Base-by-base conservation (phyloP, 2,888 invertebrate genomes). In the Sceliomorpha sp. region DNA sequence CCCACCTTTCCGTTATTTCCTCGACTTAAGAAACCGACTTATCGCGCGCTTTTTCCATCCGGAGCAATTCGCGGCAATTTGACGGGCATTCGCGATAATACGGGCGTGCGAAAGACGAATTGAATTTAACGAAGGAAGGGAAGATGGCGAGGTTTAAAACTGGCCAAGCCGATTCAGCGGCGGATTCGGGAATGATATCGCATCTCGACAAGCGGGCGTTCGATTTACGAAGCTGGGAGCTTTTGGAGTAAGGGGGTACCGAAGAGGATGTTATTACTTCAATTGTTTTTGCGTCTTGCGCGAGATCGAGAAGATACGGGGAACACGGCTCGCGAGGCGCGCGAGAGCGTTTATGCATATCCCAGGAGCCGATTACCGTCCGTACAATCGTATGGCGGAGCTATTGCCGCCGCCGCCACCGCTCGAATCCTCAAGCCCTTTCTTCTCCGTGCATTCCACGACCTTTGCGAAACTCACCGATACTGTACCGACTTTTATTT, bases 331-430 rank as follows among this genome's bases (percentile, higher is more conserved):
- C 69, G 70, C 67, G 60, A 68, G 60, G 64, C 48, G 60, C 70
- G 60, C 71, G 56, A 60, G 70, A 74, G 69, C 80, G 74, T 75
- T 80, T 79, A 79, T 78, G 79, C 77, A 77, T 81, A 80, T 80
- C 79, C 80, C 72, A 55, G 67, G 53, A 76, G 77, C 55, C 79
- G 78, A 80, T 81, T 80, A 80, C 80, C 80, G 76, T 75, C 73
- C 71, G 67, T 72, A 71, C 73, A 75, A 81, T 80, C 79, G 79
- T 74, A 75, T 74, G n/a, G 74, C 67, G 70, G 60, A 74, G 72
- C 74, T 74, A 75, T 76, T 72, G 75, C 72, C 71, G 74, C 70
- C 60, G 72, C 74, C 73, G 74, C 75, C 71, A 74, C 72, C 71
- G 74, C 70, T 60, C 67, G 59, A 32, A 58, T 62, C 56, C 70